Percentiles rank a stretch among this genome's conserved stretches.
phyloP scores from a whole-genome alignment of 2,797 vertebrate genomes.

The Chromobotia macracanthus region DNA sequence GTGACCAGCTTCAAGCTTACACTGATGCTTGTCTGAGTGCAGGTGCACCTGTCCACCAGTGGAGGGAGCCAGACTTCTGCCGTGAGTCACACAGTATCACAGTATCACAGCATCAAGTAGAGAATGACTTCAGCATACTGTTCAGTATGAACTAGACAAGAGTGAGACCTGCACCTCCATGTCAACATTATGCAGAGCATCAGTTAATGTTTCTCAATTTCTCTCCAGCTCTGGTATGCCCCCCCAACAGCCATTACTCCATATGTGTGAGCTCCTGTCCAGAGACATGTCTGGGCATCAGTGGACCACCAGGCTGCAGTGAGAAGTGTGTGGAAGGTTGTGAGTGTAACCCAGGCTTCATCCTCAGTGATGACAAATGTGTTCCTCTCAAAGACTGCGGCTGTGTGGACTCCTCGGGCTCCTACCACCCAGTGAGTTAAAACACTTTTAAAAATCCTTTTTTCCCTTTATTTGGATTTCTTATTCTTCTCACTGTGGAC shows the following conservation, averaged over 20 bases:
- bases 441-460: no score
- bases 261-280: constrained; percentile 78
- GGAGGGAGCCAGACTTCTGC: constrained; percentile 80
- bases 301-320: constrained; percentile 67
- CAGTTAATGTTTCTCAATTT: neutral
- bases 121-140: no score
- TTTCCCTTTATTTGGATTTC: neutral
- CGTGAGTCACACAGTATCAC: constrained; percentile 63
- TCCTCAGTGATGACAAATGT: constrained; percentile 80
- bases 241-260: constrained; percentile 80
- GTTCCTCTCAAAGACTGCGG: constrained; percentile 78
- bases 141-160: no score
- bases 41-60: constrained; percentile 73
- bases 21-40: constrained; percentile 78
- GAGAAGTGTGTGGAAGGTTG: constrained; percentile 81
- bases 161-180: neutral
- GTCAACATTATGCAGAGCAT: neutral
- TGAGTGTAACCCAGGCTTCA: constrained; percentile 77
- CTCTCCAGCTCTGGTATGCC: constrained; percentile 76
- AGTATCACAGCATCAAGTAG: neutral
- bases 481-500: constrained; percentile 37
- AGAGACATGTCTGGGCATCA: constrained; percentile 72
- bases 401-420: constrained; percentile 71
- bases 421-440: constrained; percentile 80
- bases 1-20: constrained; percentile 82